Evolutionary conservation across 2,888 invertebrate species (phyloP), one percentile per base, ranked within the genome.

Genomic region (Lysandra bellargus): DNA sequence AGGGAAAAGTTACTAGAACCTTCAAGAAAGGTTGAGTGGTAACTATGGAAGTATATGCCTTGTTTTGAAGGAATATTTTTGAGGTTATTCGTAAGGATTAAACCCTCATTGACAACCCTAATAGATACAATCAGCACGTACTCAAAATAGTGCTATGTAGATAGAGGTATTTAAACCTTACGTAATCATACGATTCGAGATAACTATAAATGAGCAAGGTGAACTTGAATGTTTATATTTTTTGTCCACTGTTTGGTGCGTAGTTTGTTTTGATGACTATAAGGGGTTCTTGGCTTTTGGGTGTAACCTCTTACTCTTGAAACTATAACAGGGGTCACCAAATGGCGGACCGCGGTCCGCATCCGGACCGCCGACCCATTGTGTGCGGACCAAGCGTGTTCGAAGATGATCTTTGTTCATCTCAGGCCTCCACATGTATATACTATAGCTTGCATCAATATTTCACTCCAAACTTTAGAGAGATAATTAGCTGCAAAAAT

Each of bases 221-320:
- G 76, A 76, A 57, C 76, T 57, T 76, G 76, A 76, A 76, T 76
- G 76, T 76, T 76, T 53, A 53, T 76, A 33, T 76, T 53, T 76
- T 53, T 53, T 69, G 44, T 72, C 44, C 14, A 14, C 69, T 12
- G 30, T 23, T 76, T 57, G 37, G 53, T 57, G 57, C 76, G 76
- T 57, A 76, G 76, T 76, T 69, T 78, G 69, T 53, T 78, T 53
- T 78, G 30, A 69, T 72, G 78, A 53, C 14, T 6, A 40, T 69
- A 37, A 69, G 14, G 17, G 33, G 14, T 17, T 69, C 30, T 69
- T 69, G 14, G 33, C 17, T 33, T 57, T 6, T 69, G 69, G 69
- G 69, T 69, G 69, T 69, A 33, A 69, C 33, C 69, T 69, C 33
- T 37, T 6, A 17, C 69, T 69, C 17, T 33, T 5, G 33, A 33